Evolutionary conservation across 1,140 invertebrate genomes (phyloP).

Genomic region (Rhyzopertha dominica): DNA sequence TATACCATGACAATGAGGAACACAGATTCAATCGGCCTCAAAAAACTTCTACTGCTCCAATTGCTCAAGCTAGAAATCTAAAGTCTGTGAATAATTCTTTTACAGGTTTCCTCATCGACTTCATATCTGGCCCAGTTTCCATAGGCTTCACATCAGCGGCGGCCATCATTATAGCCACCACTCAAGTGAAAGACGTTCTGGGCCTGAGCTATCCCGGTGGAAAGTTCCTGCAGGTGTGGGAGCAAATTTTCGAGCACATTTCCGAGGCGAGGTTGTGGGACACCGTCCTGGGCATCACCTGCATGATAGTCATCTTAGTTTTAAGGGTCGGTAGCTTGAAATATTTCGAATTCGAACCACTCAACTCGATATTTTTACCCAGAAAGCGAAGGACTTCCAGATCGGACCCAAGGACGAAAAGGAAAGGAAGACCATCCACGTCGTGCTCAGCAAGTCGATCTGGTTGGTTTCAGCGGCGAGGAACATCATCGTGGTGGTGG

Average conservation of each 20-base stretch:
- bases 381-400: conserved; percentile 69
- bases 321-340: conserved; percentile 52
- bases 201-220: conserved; percentile 62
- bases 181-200: conserved; percentile 77
- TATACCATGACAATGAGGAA: neutral
- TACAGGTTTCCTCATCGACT: conserved; percentile 83
- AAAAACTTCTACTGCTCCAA: no score
- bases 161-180: conserved; percentile 81
- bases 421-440: conserved; percentile 46
- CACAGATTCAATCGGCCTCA: no score
- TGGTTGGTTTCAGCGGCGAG: conserved; percentile 72
- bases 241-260: conserved; percentile 61
- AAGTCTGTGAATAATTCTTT: conserved; percentile 17
- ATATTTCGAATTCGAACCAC: neutral
- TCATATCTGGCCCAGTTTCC: conserved; percentile 87
- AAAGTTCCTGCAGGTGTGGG: conserved; percentile 61
- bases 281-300: conserved; percentile 58
- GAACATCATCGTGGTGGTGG: conserved; percentile 72
- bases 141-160: conserved; percentile 87
- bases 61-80: neutral
- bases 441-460: conserved; percentile 50
- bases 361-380: conserved; percentile 29
- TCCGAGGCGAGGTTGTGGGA: conserved; percentile 63
- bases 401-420: conserved; percentile 47
- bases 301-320: conserved; percentile 61